Conservation (phyloP, 2,797 vertebrate genomes). For the Peromyscus aztecus region DNA sequence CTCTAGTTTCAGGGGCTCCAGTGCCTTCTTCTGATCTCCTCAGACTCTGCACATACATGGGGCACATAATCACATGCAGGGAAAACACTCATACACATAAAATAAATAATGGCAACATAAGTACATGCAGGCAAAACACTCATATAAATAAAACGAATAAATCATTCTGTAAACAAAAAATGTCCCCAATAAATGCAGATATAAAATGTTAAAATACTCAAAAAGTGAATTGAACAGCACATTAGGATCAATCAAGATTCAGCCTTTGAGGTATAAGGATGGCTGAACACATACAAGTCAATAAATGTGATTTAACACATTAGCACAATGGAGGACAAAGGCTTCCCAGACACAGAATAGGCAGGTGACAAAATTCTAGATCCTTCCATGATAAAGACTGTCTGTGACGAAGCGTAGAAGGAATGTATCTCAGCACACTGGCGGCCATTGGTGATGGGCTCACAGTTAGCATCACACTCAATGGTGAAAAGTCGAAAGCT, state of each 20-base stretch:
- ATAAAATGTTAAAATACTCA: background rate
- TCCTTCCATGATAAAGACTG: background rate
- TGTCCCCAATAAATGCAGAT: background rate
- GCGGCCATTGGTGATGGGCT: background rate
- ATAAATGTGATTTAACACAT: background rate
- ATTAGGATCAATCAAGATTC: background rate
- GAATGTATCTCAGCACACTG: background rate
- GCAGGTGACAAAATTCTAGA: background rate
- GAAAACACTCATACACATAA: background rate
- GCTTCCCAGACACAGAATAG: background rate
- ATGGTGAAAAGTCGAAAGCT: background rate
- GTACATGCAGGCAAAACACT: background rate
- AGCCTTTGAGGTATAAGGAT: background rate
- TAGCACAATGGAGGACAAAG: background rate
- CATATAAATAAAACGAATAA: background rate
- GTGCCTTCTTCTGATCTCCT: background rate
- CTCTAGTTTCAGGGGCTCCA: background rate
- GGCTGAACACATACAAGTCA: background rate
- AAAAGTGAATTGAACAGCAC: background rate
- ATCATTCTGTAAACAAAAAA: background rate
- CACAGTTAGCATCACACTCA: background rate
- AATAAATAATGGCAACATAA: background rate
- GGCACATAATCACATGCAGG: background rate
- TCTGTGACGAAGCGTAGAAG: background rate
- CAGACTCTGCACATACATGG: background rate